A percentile compares a stretch with the other conserved stretches of the same genome.
Conservation (phyloP, 2,113 vertebrate genomes). For the Psophia crepitans region DNA sequence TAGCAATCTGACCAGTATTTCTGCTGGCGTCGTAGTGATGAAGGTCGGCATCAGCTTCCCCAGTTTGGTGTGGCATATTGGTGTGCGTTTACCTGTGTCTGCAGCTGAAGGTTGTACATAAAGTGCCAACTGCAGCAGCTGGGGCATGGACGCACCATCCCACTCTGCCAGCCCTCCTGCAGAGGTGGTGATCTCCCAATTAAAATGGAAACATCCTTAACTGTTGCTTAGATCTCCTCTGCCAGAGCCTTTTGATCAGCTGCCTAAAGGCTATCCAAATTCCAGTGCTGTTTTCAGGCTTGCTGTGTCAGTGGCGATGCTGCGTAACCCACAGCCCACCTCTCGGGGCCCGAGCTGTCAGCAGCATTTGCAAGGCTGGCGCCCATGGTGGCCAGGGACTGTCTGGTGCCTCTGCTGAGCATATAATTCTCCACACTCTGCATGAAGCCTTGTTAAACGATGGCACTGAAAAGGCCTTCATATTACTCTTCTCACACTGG, state of each 20-base stretch:
- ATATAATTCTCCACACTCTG: neutral
- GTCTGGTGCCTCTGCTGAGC: neutral
- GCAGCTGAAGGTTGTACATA: neutral
- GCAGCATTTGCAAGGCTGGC: neutral
- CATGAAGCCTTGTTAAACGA: neutral
- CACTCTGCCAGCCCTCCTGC: neutral
- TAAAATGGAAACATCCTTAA: neutral
- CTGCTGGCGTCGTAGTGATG: neutral
- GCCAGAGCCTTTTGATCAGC: neutral
- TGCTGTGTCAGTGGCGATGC: neutral
- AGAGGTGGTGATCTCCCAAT: neutral
- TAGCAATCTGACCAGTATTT: neutral
- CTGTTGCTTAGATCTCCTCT: neutral
- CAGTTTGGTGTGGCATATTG: neutral
- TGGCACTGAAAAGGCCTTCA: neutral
- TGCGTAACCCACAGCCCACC: neutral
- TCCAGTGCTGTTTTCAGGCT: neutral
- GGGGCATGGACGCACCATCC: neutral
- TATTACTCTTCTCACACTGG: rapidly evolving
- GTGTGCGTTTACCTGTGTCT: neutral
- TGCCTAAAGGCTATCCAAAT: neutral
- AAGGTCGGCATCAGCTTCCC: neutral
- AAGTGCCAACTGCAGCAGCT: rapidly evolving
- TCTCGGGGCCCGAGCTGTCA: neutral
- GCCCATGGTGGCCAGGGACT: rapidly evolving